Evolutionary conservation across 2,113 vertebrate genomes (phyloP).

Genomic region (Rafetus swinhoei): DNA sequence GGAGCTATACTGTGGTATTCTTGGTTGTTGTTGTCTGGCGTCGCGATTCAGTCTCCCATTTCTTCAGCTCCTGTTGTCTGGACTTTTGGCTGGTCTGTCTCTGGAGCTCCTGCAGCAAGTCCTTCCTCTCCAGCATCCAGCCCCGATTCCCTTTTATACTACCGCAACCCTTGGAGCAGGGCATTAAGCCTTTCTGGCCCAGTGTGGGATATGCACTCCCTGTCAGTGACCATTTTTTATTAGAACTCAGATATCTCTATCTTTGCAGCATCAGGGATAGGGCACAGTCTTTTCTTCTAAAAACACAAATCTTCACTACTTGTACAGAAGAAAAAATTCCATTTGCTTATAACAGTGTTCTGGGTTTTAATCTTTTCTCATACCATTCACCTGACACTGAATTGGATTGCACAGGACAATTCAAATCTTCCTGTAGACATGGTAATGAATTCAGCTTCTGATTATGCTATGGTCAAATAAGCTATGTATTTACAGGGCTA

Average conservation of each 20-base stretch:
- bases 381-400: fast-evolving
- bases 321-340: not conserved
- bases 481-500: not conserved
- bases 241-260: too few species aligned
- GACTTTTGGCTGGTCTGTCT: too few species aligned
- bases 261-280: not conserved
- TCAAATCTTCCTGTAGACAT: not conserved
- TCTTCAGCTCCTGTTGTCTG: too few species aligned
- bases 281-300: not conserved
- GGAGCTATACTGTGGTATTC: not conserved
- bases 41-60: too few species aligned
- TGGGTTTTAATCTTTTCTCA: not conserved
- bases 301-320: not conserved
- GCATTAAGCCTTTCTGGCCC: too few species aligned
- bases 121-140: too few species aligned
- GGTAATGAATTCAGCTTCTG: not conserved
- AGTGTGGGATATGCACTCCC: too few species aligned
- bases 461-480: not conserved
- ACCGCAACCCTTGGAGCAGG: too few species aligned
- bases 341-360: not conserved
- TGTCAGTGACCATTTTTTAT: too few species aligned
- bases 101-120: too few species aligned
- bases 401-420: not conserved
- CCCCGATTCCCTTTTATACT: too few species aligned
- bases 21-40: not conserved